Evolutionary conservation across 2,888 invertebrate species (phyloP), one percentile per base, ranked within the genome.

Genomic region (Drosophila buzzatii): DNA sequence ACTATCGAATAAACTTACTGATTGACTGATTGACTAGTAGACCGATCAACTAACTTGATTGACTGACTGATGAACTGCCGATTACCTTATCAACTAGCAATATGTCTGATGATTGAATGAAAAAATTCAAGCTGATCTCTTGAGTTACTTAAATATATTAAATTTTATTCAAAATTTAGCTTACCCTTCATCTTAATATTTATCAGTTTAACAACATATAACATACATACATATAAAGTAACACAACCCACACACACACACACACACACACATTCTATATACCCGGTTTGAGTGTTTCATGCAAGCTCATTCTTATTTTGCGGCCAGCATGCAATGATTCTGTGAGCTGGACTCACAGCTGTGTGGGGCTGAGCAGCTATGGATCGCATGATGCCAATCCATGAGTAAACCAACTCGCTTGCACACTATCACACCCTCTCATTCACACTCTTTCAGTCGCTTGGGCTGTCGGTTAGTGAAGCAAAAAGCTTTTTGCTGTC

Each of bases 341-440:
- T 37, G 49, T 37, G 49, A 14, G 41, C 49, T 63, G 61, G 53
- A 44, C 39, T 37, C 56, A 45, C 56, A 66, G 57, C 60, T 66
- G 73, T 62, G 62, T 49, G 71, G 27, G 55, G n/a, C 23, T 58
- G 27, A 33, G 33, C 42, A 44, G 53, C 42, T 60, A 52, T 7
- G 45, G 57, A 52, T 87, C 77, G 81, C 77, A 87, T 87, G 84
- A 85, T 75, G 85, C 77, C 84, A 84, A 79, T 76, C 78, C 67
- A 41, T 51, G 53, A 9, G 20, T 55, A 33, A 39, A 9, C 37
- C 45, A 23, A 14, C 42, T 39, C 49, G 9, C 55, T 62, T 31
- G 8, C 63, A 33, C 72, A 20, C 44, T 18, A 27, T 18, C 1
- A 33, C n/a, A 16, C 31, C 18, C n/a, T 18, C n/a, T 31, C 42